phyloP scores from a whole-genome alignment of 2,888 invertebrate genomes.

The Caenorhabditis parvicauda region DNA sequence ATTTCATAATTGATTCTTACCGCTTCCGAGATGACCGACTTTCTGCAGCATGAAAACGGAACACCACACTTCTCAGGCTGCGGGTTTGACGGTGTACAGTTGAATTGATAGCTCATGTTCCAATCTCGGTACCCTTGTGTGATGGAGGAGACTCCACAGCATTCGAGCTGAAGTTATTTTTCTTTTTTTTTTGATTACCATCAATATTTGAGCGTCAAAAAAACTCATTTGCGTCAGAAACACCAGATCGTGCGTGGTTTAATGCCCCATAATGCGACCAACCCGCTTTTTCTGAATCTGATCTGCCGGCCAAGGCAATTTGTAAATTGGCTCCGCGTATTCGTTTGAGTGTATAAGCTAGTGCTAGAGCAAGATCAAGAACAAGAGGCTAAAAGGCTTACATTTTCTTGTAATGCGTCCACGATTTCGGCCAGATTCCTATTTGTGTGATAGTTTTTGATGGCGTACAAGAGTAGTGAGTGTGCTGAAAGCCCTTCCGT shows the following conservation, averaged over 20 bases:
- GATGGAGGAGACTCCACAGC: slow-evolving; percentile 64
- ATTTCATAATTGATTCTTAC: too few relatives aligned
- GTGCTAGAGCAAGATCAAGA: neutral
- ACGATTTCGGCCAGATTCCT: slow-evolving; percentile 60
- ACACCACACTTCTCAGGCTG: slow-evolving; percentile 65
- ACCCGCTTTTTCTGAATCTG: too few relatives aligned
- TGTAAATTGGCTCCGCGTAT: too few relatives aligned
- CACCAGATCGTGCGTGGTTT: neutral
- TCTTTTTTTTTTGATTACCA: neutral
- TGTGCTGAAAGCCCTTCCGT: slow-evolving; percentile 56
- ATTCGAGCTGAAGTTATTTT: slow-evolving; percentile 62
- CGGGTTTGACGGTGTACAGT: slow-evolving; percentile 62
- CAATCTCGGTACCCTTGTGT: slow-evolving; percentile 65
- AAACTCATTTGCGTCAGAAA: neutral
- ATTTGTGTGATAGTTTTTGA: slow-evolving; percentile 59
- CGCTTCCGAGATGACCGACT: slow-evolving; percentile 52
- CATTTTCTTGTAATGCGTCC: slow-evolving; percentile 61
- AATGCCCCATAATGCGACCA: too few relatives aligned
- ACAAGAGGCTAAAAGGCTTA: slow-evolving; percentile 15
- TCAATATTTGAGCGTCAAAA: neutral
- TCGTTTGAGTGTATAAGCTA: neutral
- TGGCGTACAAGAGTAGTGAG: slow-evolving; percentile 50
- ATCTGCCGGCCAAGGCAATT: too few relatives aligned
- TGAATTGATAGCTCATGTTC: slow-evolving; percentile 64
- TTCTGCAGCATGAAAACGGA: slow-evolving; percentile 65